phyloP scores from a whole-genome alignment of 2,888 invertebrate genomes.

The Pseudeuparius sepicola region DNA sequence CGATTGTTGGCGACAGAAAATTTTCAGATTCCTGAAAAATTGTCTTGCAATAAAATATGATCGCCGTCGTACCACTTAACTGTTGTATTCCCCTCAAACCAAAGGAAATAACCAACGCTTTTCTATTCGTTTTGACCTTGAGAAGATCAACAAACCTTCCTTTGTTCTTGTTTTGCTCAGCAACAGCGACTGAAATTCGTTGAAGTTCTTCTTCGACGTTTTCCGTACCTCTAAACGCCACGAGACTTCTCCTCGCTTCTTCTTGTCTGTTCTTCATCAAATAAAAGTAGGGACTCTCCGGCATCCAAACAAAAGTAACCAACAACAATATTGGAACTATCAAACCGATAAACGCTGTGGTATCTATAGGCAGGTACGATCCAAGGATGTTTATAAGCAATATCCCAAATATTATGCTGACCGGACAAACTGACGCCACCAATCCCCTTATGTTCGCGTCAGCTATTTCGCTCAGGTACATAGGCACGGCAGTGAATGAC shows the following conservation, averaged over 20 bases:
- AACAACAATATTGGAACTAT: conserved; percentile 41
- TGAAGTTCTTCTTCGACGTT: conserved; percentile 41
- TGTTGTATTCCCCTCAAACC: conserved; percentile 45
- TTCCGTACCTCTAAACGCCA: conserved; percentile 40
- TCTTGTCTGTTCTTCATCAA: conserved; percentile 37
- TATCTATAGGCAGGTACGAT: conserved; percentile 40
- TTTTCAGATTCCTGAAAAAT: conserved; percentile 37
- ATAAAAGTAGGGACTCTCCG: conserved; percentile 49
- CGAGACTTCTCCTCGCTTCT: conserved; percentile 41
- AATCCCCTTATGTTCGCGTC: conserved; percentile 46
- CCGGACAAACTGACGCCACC: conserved; percentile 48
- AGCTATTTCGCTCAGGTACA: conserved; percentile 52
- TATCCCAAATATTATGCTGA: conserved; percentile 44
- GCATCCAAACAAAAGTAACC: conserved; percentile 43
- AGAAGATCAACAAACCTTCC: conserved; percentile 47
- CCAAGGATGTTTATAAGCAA: conserved; percentile 43
- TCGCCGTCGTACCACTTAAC: conserved; percentile 51
- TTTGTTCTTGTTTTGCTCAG: conserved; percentile 40
- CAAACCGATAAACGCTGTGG: conserved; percentile 42
- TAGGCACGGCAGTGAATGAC: conserved; percentile 41
- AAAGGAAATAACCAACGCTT: conserved; percentile 52
- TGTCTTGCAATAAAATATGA: conserved; percentile 50
- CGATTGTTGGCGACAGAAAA: conserved; percentile 35
- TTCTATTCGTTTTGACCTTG: conserved; percentile 46
- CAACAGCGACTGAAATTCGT: conserved; percentile 30